Conservation (phyloP, 1,140 invertebrate genomes). For the Cydia pomonella region DNA sequence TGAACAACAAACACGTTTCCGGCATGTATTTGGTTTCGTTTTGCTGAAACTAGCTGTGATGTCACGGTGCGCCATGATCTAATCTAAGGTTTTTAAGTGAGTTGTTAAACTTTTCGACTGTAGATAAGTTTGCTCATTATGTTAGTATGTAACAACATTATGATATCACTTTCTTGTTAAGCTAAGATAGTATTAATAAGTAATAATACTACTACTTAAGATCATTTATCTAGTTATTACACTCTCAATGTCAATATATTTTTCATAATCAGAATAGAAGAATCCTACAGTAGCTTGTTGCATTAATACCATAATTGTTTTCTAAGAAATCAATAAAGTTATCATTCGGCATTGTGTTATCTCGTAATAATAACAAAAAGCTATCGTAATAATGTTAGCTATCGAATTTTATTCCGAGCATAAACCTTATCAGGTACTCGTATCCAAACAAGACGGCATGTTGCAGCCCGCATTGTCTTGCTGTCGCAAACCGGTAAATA, state of each 20-base stretch:
- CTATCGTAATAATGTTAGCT: background rate
- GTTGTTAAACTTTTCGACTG: background rate
- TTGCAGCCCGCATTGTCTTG: background rate
- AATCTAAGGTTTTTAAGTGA: background rate
- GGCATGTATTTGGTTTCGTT: constrained; percentile 17
- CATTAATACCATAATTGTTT: too few species aligned
- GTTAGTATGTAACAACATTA: background rate
- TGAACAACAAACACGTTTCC: constrained; percentile 17
- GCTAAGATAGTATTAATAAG: background rate
- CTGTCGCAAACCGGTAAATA: background rate
- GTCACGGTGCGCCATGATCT: background rate
- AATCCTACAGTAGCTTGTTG: too few species aligned
- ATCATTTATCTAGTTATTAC: background rate
- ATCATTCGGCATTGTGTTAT: background rate
- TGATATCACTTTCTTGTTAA: background rate
- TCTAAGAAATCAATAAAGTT: background rate
- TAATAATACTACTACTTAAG: background rate
- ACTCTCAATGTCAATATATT: background rate
- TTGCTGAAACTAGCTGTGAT: constrained; percentile 24
- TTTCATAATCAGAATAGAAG: too few species aligned
- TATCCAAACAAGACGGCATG: background rate
- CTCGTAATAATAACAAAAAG: background rate
- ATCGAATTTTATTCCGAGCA: background rate
- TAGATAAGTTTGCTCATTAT: too few species aligned
- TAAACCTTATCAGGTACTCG: background rate